A percentile compares a stretch with the other conserved stretches of the same genome.
Conservation (phyloP, 2,113 vertebrate genomes). For the Macrotus californicus region DNA sequence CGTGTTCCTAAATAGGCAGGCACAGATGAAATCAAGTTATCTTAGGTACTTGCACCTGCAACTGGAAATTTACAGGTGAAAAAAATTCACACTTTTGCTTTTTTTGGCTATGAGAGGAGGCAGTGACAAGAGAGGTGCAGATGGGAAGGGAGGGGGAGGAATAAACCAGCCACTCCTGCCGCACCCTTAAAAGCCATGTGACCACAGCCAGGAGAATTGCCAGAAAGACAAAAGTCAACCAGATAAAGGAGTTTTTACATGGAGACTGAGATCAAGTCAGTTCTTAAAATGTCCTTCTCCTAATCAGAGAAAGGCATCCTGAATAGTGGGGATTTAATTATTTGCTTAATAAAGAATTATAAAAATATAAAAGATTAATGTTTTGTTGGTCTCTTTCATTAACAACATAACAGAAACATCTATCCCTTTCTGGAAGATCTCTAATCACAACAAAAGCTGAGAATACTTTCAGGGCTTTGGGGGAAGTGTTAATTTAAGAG, state of each 20-base stretch:
- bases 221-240: neutral
- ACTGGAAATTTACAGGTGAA: neutral
- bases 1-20: neutral
- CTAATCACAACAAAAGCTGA: neutral
- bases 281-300: conserved; percentile 17
- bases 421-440: neutral
- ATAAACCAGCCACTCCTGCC: neutral
- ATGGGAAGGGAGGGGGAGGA: neutral
- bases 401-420: neutral
- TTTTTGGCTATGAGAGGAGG: neutral
- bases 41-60: neutral
- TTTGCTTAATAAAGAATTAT: neutral
- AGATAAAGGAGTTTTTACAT: neutral
- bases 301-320: neutral
- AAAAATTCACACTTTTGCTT: neutral
- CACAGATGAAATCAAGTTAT: neutral
- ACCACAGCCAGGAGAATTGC: neutral
- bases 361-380: neutral
- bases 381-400: neutral
- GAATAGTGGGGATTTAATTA: neutral
- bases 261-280: neutral
- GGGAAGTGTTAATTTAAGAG: neutral
- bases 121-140: neutral
- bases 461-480: neutral
- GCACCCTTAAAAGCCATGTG: neutral